Evolutionary conservation across 2,797 vertebrate species (phyloP), one percentile per base, ranked within the genome.

Genomic region (Apogon talboti): DNA sequence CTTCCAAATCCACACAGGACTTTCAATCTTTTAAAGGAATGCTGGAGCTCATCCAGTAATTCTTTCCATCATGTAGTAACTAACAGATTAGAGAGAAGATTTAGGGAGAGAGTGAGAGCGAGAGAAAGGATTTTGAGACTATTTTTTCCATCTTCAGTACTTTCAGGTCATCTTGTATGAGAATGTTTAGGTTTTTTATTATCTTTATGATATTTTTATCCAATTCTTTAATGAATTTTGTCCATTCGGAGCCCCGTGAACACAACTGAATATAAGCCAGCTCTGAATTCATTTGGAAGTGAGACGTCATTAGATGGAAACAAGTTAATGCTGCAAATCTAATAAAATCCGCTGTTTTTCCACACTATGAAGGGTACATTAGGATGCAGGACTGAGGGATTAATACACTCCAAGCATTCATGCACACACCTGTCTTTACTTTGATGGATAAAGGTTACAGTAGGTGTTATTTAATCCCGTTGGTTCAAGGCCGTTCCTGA

Each of bases 381-480:
- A 49, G 30, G 45, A 44, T 50, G 42, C 11, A 45, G 42, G 37
- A 42, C 19, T n/a, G 52, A 44, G 9, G 47, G 71, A 86, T 67
- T 79, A 54, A 55, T 53, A 46, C 45, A 58, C 33, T n/a, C 44
- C 41, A 54, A 41, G 40, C 35, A 47, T 42, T 40, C 10, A 43
- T 43, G 59, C 16, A 68, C 43, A 47, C 42, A 63, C 66, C 19
- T 71, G 73, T 60, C 42, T 47, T 45, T 28, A 30, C 47, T 73
- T 45, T 48, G 55, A 53, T 52, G 52, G 72, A 35, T 42, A 79
- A 75, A 74, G 79, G 82, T 76, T 53, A 51, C 3, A 50, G 15
- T 14, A 14, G 40, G 30, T 43, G 63, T 4, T 58, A 59, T 78
- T 78, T 71, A 73, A 74, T 84, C 45, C 63, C 24, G 44, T 16